Conservation (phyloP, 2,888 invertebrate genomes). For the Portevinia maculata region DNA sequence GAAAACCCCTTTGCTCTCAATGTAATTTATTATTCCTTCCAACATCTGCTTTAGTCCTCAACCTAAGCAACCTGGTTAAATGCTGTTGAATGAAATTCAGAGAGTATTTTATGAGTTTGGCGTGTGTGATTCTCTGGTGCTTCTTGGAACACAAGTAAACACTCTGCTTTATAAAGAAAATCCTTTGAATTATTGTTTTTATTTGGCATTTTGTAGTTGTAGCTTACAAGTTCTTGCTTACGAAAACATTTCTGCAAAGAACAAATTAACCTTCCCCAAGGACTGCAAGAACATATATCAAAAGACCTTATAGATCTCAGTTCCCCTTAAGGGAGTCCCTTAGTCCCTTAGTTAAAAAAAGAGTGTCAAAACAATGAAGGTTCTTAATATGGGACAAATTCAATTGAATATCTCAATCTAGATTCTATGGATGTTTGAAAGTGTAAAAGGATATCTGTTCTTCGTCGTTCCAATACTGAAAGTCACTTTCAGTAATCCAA, state of each 20-base stretch:
- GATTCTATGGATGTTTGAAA: conserved; percentile 16
- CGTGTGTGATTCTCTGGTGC: not conserved
- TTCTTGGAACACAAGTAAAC: not conserved
- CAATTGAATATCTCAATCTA: conserved; percentile 30
- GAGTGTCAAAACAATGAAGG: conserved; percentile 21
- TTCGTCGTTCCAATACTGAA: not conserved
- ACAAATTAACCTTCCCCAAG: too few species aligned
- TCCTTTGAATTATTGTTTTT: not conserved
- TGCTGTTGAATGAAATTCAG: not conserved
- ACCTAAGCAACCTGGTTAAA: conserved; percentile 18
- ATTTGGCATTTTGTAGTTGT: not conserved
- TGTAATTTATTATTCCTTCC: conserved; percentile 37
- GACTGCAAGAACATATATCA: too few species aligned
- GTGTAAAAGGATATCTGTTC: conserved; percentile 39
- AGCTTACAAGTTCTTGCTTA: too few species aligned
- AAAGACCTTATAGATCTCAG: too few species aligned
- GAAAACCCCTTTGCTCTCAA: conserved; percentile 21
- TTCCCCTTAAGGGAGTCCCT: not conserved
- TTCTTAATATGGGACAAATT: conserved; percentile 25
- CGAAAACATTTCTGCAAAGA: not conserved
- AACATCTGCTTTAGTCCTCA: not conserved
- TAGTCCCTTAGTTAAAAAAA: not conserved
- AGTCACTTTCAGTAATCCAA: conserved; percentile 38
- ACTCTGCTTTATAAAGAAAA: not conserved
- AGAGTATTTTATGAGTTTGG: not conserved